Evolutionary conservation across 2,113 vertebrate species (phyloP), one percentile per base, ranked within the genome.

Genomic region (Lepisosteus osseus): DNA sequence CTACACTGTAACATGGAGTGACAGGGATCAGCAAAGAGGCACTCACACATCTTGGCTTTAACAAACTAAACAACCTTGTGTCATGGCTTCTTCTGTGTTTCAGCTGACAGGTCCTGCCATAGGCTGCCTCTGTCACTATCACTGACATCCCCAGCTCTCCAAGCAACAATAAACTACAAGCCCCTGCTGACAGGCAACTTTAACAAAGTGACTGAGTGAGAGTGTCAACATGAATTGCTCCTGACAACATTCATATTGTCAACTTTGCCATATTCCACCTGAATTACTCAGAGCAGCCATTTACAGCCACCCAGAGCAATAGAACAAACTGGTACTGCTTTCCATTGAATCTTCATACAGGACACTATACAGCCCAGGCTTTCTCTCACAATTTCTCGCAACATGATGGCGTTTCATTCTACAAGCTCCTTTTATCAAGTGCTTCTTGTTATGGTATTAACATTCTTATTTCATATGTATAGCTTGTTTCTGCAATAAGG

Each of bases 221-320:
- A 0, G 57, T 78, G 74, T 3, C 13, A 75, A 85, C 73, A 73
- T 65, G 77, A 85, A 88, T 78, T 77, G 72, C 74, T 74, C 76
- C 75, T 74, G 82, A 88, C 78, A 79, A 67, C 66, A 42, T 68
- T 83, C 80, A 79, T 77, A 78, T 69, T 71, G 76, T 65, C 79
- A 87, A 78, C 77, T 62, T 62, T 74, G 77, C 2, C 0, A 65
- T 54, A 69, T 75, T 70, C 54, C 42, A 13, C 44, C 62, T 11
- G 43, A 70, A n/a, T 43, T 61, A 54, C 56, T 12, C 41, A 65
- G 29, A 3, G 5, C 11, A 14, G 61, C 74, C 7, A 72, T 70
- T 47, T 45, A 17, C 7, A 70, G 40, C 57, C 40, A 42, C 29
- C 56, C 40, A 14, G 6, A 8, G 9, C 54, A 69, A 3, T 40